These are phyloP conservation scores for Bathybates hornii DNA, from an alignment of 2,113 vertebrate species.

Conservation along the genomic window DNA sequence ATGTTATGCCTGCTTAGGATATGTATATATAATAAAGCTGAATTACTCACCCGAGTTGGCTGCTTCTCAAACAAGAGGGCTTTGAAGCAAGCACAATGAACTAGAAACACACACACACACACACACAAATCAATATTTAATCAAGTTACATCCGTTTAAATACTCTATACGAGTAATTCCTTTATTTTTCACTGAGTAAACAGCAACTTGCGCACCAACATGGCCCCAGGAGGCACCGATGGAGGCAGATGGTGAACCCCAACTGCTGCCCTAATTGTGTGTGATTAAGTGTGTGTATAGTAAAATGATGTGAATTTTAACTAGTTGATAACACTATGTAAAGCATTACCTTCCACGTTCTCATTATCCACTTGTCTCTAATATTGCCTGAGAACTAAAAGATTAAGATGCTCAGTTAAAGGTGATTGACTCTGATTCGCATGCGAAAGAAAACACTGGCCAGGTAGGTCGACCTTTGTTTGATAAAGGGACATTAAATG, in stretches of 20 bases:
- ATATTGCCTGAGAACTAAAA: not conserved
- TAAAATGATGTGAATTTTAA: not conserved
- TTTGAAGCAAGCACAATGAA: conserved; percentile 28
- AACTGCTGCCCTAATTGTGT: not conserved
- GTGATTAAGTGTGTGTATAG: not conserved
- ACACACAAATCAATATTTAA: not conserved
- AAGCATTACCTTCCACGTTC: not conserved
- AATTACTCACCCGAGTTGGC: conserved; percentile 59
- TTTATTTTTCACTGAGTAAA: not conserved
- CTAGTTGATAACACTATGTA: not conserved
- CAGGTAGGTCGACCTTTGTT: not conserved
- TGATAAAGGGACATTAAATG: not conserved
- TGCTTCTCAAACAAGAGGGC: conserved; percentile 51
- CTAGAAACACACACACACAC: conserved; percentile 11
- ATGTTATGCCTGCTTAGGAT: not conserved
- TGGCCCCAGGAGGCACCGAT: not conserved
- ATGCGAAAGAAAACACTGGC: accelerated
- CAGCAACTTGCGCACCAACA: not conserved
- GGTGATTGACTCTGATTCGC: not conserved
- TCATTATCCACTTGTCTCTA: not conserved
- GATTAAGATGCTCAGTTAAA: accelerated
- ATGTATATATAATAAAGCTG: not conserved
- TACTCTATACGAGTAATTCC: not conserved
- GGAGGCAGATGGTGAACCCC: not conserved
- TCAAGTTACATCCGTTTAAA: not conserved